Evolutionary conservation across 2,113 vertebrate species (phyloP).

Genomic region (Elephas maximus): DNA sequence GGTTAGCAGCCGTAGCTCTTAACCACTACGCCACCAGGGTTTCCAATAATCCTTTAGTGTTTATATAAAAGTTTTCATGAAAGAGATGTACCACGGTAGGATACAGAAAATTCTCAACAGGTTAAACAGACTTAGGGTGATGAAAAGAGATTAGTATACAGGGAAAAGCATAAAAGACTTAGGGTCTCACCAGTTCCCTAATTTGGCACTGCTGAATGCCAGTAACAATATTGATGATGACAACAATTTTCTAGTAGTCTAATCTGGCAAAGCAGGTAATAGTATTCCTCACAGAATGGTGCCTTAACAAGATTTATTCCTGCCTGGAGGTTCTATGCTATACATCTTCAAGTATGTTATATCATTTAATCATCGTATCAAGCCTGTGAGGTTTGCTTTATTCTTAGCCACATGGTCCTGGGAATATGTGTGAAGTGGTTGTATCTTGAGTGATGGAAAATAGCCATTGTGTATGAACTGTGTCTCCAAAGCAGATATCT

Average conservation of each 20-base stretch:
- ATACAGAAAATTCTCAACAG: not conserved
- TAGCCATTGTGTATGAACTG: not conserved
- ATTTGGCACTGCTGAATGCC: not conserved
- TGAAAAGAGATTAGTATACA: not conserved
- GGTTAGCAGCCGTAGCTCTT: too few relatives aligned
- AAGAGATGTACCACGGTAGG: not conserved
- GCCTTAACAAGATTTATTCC: not conserved
- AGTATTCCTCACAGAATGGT: not conserved
- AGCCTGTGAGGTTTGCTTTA: not conserved
- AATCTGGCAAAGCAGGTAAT: not conserved
- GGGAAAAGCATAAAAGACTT: not conserved
- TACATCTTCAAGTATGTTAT: not conserved
- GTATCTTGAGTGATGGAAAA: constrained; percentile 41
- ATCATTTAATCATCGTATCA: not conserved
- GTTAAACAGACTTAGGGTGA: not conserved
- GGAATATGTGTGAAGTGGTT: constrained; percentile 20
- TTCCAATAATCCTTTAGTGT: not conserved
- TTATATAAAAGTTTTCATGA: not conserved
- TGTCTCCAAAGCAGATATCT: not conserved
- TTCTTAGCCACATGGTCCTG: not conserved
- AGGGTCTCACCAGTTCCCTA: not conserved
- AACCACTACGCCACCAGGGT: too few relatives aligned
- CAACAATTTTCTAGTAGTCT: not conserved
- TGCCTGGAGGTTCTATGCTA: not conserved
- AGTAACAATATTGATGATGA: not conserved